Percentiles rank a stretch among this genome's conserved stretches.
These are phyloP conservation scores for Hipposideros larvatus DNA, from an alignment of 2,797 vertebrate genomes.

Conservation along the genomic window DNA sequence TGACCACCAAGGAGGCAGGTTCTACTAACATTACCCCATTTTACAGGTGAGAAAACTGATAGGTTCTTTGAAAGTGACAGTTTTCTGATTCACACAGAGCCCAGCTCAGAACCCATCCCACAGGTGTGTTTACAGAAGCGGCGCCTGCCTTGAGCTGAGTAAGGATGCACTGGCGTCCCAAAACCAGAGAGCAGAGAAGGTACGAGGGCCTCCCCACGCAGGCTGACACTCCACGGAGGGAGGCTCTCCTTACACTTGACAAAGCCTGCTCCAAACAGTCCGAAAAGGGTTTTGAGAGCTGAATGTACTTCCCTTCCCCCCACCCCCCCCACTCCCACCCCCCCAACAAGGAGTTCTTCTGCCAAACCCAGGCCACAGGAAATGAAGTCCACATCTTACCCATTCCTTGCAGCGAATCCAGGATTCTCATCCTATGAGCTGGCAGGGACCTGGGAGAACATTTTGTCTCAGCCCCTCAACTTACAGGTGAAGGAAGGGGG, in stretches of 20 bases:
- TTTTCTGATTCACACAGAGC: neutral
- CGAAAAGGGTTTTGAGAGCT: neutral
- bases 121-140: neutral
- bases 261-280: neutral
- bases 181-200: neutral
- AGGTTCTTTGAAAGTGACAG: neutral
- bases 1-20: neutral
- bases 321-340: neutral
- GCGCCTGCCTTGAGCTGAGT: neutral
- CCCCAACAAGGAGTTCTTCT: neutral
- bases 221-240: fast-evolving
- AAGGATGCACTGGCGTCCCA: fast-evolving
- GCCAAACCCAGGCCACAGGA: neutral
- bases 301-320: neutral
- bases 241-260: neutral
- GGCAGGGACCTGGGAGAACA: neutral
- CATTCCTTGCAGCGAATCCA: neutral
- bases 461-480: neutral
- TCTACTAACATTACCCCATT: neutral
- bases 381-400: neutral
- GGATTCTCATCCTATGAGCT: neutral
- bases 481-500: neutral
- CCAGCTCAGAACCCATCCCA: neutral
- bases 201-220: fast-evolving
- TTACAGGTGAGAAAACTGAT: neutral